Conservation (phyloP, 2,888 invertebrate species). For the Aphidius colemani region DNA sequence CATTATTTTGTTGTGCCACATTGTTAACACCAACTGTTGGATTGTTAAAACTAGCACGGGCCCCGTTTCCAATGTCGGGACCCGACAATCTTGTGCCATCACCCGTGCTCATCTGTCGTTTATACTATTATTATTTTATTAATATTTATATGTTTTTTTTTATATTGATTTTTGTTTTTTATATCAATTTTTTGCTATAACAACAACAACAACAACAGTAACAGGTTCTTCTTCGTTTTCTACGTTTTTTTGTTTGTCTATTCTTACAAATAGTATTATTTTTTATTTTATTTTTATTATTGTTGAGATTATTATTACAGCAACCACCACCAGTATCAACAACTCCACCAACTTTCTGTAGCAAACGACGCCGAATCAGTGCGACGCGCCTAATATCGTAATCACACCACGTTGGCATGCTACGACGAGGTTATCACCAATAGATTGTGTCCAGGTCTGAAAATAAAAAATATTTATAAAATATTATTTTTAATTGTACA, state of each 20-base stretch:
- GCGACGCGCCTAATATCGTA: conserved; percentile 43
- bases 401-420: conserved; percentile 51
- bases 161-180: conserved; percentile 29
- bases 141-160: conserved; percentile 23
- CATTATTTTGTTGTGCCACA: conserved; percentile 7
- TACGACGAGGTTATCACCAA: conserved; percentile 52
- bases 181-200: neutral
- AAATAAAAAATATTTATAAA: conserved; percentile 24
- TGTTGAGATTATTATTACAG: conserved; percentile 10
- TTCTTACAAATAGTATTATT: conserved; percentile 23
- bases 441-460: conserved; percentile 49
- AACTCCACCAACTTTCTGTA: conserved; percentile 41
- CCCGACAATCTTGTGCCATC: conserved; percentile 55
- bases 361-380: conserved; percentile 50
- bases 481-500: neutral
- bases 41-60: conserved; percentile 43
- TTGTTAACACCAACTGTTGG: conserved; percentile 13
- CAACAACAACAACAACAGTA: neutral
- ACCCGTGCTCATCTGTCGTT: conserved; percentile 58
- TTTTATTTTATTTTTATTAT: too few relatives aligned
- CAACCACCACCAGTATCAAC: conserved; percentile 36
- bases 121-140: conserved; percentile 39
- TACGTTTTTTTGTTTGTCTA: conserved; percentile 30
- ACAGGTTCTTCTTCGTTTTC: conserved; percentile 17
- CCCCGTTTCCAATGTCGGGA: conserved; percentile 51